Percentiles rank a stretch among this genome's conserved stretches.
Evolutionary conservation across 2,797 vertebrate genomes (phyloP).

Genomic region (Tolypeutes matacus): DNA sequence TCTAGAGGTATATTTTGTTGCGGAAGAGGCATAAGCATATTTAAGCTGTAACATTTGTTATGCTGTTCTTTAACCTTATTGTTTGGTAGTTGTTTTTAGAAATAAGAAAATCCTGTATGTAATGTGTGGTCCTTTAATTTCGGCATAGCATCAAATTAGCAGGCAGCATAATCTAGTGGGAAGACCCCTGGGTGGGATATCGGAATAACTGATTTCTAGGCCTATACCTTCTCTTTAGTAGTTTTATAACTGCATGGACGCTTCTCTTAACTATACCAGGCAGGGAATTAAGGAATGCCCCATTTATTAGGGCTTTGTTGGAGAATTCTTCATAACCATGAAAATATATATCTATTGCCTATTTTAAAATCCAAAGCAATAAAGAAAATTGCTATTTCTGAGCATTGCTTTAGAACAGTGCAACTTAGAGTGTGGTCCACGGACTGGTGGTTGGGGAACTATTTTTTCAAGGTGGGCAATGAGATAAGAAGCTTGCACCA

Average conservation of each 20-base stretch:
- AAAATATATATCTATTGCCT: not conserved
- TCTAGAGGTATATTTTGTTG: constrained; percentile 48
- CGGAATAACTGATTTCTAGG: constrained; percentile 24
- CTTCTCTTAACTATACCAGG: not conserved
- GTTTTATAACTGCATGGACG: not conserved
- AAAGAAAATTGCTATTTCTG: not conserved
- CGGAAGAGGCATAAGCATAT: constrained; percentile 12
- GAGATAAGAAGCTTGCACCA: not conserved
- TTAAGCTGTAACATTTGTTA: not conserved
- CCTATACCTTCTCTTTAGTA: not conserved
- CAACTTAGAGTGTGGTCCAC: too few species aligned
- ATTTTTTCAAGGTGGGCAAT: not conserved
- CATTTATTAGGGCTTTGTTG: not conserved
- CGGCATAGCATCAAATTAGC: not conserved
- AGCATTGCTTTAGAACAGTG: not conserved
- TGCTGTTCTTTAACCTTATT: not conserved
- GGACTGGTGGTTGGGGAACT: not conserved
- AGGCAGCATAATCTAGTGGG: not conserved
- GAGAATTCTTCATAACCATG: not conserved
- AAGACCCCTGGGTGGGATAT: not conserved
- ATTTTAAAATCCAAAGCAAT: not conserved
- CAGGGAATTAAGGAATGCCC: not conserved
- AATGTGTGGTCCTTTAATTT: not conserved
- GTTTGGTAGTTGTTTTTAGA: constrained; percentile 30
- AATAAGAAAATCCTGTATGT: constrained; percentile 7